Evolutionary conservation across 2,113 vertebrate genomes (phyloP), one percentile per base, ranked within the genome.

Genomic region (Octodon degus): DNA sequence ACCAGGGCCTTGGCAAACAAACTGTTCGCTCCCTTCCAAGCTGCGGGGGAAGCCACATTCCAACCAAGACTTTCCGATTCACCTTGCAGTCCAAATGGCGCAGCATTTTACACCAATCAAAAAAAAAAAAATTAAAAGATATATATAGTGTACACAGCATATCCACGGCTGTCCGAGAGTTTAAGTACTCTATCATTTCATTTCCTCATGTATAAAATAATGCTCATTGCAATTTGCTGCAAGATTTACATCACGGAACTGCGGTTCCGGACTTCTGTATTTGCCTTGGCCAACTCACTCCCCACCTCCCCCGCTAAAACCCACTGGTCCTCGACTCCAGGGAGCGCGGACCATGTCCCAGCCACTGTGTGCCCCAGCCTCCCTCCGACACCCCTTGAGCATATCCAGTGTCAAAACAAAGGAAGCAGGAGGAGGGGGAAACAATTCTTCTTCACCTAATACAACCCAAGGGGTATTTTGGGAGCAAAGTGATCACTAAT

Each of bases 1-100:
- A 32, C 97, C 95, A 98, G 96, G 95, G 87, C 93, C 97, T 96
- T 97, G 97, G 97, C 97, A 97, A 97, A 96, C 82, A 97, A 90
- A 97, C 91, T 81, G 43, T 79, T 81, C 25, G 24, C 79, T 96
- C 91, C 94, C 55, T 86, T 97, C 94, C 86, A 76, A 85, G 88
- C 13, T 0, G 93, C 2, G 16, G 90, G 90, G 89, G 86, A 72
- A 91, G 96, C 53, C 88, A 76, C 86, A 92, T 95, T 96, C 91
- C 95, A 95, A 92, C 86, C 93, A 96, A 96, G 92, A 92, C 88
- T 96, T 97, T 93, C 92, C 25, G 2, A 96, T 92, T 96, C 97
- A 98, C 97, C 96, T 96, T 97, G 96, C 94, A 65, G 85, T 53
- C 24, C 25, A 93, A 96, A 94, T 24, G 50, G 70, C 74, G 74